phyloP scores from a whole-genome alignment of 2,888 invertebrate genomes.

The Drosophila lutescens region DNA sequence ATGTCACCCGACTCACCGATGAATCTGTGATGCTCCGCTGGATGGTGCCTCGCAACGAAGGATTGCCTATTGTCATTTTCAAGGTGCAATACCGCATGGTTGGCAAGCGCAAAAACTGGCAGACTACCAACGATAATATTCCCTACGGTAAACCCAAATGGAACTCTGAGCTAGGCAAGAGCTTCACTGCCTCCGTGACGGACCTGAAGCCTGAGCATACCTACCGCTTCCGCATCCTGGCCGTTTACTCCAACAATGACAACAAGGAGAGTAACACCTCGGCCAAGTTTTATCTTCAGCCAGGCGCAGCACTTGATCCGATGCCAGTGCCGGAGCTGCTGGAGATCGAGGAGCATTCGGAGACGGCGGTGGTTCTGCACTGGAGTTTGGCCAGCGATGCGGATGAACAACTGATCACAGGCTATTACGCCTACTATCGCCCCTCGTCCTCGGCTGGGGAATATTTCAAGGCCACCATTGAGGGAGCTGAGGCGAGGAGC shows the following conservation, averaged over 20 bases:
- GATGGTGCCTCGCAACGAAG: slow-evolving; percentile 91
- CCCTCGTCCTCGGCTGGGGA: slow-evolving; percentile 93
- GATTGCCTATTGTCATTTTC: slow-evolving; percentile 93
- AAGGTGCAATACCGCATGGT: slow-evolving; percentile 90
- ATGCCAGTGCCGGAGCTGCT: slow-evolving; percentile 88
- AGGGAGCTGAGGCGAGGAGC: slow-evolving; percentile 88
- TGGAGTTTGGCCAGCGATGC: slow-evolving; percentile 86
- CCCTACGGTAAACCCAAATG: slow-evolving; percentile 84
- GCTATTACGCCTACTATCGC: slow-evolving; percentile 96
- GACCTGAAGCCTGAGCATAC: slow-evolving; percentile 80
- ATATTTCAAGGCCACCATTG: slow-evolving; percentile 92
- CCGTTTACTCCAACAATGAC: slow-evolving; percentile 97
- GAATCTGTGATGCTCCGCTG: slow-evolving; percentile 97
- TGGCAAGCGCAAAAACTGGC: slow-evolving; percentile 87
- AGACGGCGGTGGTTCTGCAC: slow-evolving; percentile 89
- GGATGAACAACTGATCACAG: slow-evolving; percentile 86
- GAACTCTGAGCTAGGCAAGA: slow-evolving; percentile 65
- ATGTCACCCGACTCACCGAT: slow-evolving; percentile 93
- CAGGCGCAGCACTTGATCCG: slow-evolving; percentile 77
- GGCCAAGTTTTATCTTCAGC: slow-evolving; percentile 86
- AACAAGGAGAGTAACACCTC: slow-evolving; percentile 91
- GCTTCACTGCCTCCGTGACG: slow-evolving; percentile 83
- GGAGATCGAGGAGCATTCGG: slow-evolving; percentile 88
- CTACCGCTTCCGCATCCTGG: slow-evolving; percentile 93
- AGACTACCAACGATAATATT: slow-evolving; percentile 93